Evolutionary conservation across 2,113 vertebrate species (phyloP).

Genomic region (Variabilichromis moorii): DNA sequence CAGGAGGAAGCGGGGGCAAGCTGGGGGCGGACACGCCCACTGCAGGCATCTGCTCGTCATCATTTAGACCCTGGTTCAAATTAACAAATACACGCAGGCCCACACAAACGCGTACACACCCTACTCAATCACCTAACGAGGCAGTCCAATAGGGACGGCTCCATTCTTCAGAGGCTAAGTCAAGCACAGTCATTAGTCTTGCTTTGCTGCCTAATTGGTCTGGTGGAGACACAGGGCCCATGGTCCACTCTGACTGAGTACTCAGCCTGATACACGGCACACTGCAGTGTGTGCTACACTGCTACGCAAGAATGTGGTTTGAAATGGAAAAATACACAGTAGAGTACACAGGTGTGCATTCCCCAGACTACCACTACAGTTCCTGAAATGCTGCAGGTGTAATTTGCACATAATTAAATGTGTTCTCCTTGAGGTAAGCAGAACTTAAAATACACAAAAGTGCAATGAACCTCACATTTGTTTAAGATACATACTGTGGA

Average conservation of each 20-base stretch:
- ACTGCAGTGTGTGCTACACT: neutral
- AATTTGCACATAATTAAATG: neutral
- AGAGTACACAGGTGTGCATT: neutral
- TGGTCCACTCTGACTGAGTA: conserved; percentile 52
- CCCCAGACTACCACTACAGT: neutral
- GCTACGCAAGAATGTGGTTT: neutral
- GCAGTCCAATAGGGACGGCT: conserved; percentile 41
- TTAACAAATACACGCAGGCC: conserved; percentile 19
- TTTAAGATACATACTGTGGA: neutral
- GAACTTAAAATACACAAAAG: neutral
- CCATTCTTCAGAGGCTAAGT: conserved; percentile 64
- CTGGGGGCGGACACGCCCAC: conserved; percentile 17
- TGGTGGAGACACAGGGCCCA: conserved; percentile 33
- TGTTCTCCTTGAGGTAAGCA: neutral
- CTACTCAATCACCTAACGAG: conserved; percentile 55
- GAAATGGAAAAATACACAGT: neutral
- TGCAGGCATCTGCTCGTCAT: conserved; percentile 56
- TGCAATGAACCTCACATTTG: neutral
- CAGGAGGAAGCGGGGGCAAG: conserved; percentile 2
- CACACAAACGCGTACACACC: neutral
- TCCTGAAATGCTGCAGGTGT: neutral
- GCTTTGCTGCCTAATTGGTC: conserved; percentile 69
- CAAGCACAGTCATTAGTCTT: conserved; percentile 65
- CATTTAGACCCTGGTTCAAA: conserved; percentile 32
- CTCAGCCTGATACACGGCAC: neutral